A percentile compares a stretch with the other conserved stretches of the same genome.
Conservation (phyloP, 1,140 invertebrate species). For the Caerostris extrusa region DNA sequence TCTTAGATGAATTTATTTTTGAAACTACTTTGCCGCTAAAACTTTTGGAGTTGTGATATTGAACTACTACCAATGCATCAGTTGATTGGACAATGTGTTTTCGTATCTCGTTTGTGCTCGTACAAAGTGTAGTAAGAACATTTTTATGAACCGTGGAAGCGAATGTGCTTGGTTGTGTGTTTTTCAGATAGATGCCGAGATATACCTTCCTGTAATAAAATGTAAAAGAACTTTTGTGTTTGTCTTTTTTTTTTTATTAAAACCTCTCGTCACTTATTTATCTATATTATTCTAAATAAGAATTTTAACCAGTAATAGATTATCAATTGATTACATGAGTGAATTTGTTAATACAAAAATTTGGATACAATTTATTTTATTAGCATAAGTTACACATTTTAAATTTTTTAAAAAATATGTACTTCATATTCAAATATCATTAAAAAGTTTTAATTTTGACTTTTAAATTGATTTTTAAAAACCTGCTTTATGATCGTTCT, state of each 20-base stretch:
- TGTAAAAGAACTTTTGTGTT: neutral
- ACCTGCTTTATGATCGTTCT: too few relatives aligned
- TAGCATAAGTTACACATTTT: too few relatives aligned
- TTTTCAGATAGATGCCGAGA: conserved; percentile 26
- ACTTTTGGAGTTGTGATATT: conserved; percentile 20
- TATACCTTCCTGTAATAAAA: conserved; percentile 35
- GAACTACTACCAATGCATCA: neutral
- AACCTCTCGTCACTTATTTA: neutral
- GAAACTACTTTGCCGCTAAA: neutral
- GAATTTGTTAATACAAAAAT: too few relatives aligned
- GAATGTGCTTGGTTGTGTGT: conserved; percentile 21
- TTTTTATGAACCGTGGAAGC: conserved; percentile 5
- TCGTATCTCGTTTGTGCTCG: neutral
- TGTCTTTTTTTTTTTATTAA: neutral
- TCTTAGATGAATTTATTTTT: neutral
- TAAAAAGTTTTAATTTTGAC: too few relatives aligned
- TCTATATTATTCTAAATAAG: too few relatives aligned
- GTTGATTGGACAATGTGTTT: neutral
- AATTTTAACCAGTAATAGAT: too few relatives aligned
- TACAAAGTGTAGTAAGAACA: neutral
- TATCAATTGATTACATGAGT: too few relatives aligned
- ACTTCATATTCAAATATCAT: too few relatives aligned
- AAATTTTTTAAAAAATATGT: too few relatives aligned
- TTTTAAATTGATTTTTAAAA: too few relatives aligned
- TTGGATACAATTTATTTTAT: too few relatives aligned